These are phyloP conservation scores for Chaenocephalus aceratus DNA, from an alignment of 2,113 vertebrate species.

Conservation along the genomic window DNA sequence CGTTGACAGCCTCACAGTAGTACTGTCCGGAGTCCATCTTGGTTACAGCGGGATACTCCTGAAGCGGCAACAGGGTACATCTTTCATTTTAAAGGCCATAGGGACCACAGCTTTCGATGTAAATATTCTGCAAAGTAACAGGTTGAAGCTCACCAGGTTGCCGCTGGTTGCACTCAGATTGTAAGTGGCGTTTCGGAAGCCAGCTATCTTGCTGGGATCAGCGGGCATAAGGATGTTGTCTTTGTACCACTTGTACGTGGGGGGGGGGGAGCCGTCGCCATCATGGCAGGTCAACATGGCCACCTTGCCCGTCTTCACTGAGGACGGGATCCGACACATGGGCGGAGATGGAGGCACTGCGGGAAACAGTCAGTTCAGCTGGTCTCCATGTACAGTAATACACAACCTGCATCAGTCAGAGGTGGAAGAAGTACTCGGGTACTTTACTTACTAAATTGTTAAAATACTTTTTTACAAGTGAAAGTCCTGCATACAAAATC, in stretches of 20 bases:
- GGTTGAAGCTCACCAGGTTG: conserved; percentile 73
- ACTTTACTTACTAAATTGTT: no score
- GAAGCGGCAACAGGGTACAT: conserved; percentile 1
- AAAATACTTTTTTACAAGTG: no score
- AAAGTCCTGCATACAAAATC: no score
- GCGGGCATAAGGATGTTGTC: conserved; percentile 67
- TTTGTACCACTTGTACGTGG: conserved; percentile 82
- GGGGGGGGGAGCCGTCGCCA: conserved; percentile 70
- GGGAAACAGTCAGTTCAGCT: not conserved
- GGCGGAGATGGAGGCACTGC: conserved; percentile 81
- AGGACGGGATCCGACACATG: conserved; percentile 68
- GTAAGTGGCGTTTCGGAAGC: conserved; percentile 80
- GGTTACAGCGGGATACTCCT: conserved; percentile 67
- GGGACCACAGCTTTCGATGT: not conserved
- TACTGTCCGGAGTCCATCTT: conserved; percentile 71
- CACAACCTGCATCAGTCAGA: not conserved
- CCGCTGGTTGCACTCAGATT: conserved; percentile 57
- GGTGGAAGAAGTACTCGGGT: no score
- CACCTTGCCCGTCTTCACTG: conserved; percentile 67
- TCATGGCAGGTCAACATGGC: conserved; percentile 71
- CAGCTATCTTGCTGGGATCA: conserved; percentile 69
- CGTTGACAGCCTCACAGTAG: conserved; percentile 78
- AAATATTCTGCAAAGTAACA: not conserved
- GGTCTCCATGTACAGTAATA: not conserved
- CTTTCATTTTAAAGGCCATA: not conserved